Conservation (phyloP, 2,113 vertebrate genomes). For the Hippotragus niger region DNA sequence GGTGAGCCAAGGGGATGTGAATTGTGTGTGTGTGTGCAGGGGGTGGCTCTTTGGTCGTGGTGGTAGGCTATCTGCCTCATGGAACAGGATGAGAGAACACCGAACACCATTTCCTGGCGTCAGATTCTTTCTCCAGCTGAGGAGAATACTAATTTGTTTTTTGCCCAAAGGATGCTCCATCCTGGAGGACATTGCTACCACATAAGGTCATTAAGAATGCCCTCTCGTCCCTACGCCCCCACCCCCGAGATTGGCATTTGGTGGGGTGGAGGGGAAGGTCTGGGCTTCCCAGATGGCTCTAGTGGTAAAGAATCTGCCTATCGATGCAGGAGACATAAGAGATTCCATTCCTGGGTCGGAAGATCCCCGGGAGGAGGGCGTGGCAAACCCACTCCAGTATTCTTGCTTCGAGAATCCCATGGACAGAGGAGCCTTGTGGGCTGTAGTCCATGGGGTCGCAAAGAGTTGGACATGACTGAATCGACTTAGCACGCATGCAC, state of each 20-base stretch:
- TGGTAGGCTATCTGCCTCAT: neutral
- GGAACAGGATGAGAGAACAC: neutral
- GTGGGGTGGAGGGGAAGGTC: neutral
- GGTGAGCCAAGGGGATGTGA: conserved; percentile 14
- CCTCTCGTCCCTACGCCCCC: neutral
- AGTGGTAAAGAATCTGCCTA: neutral
- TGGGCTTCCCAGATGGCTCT: neutral
- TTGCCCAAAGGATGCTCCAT: neutral
- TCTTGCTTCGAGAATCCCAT: neutral
- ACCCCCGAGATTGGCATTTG: neutral
- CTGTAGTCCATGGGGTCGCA: neutral
- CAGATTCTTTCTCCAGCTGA: neutral
- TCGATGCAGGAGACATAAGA: neutral
- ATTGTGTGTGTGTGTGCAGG: neutral
- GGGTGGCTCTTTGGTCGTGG: neutral
- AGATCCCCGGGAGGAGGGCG: neutral
- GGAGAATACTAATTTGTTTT: neutral
- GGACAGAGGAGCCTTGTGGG: neutral
- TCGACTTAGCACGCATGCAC: neutral
- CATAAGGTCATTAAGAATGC: neutral
- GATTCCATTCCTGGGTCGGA: neutral
- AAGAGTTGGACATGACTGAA: neutral
- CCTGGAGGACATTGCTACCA: neutral
- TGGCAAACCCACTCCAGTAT: neutral
- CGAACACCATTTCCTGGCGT: neutral